Conservation (phyloP, 2,797 vertebrate species). For the Urosaurus nigricauda region DNA sequence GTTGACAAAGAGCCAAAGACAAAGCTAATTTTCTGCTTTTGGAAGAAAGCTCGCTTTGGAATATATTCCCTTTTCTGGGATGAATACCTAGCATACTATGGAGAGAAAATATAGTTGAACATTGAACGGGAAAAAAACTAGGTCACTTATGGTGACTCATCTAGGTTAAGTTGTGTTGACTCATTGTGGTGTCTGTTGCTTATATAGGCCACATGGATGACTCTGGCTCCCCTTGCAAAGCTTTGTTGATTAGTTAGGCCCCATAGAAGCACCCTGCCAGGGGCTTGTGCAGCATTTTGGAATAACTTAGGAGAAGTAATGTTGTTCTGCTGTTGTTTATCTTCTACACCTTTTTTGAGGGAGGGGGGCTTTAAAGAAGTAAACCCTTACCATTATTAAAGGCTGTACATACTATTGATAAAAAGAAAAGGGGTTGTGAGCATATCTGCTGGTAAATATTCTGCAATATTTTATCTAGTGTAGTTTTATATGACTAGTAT, state of each 20-base stretch:
- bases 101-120: neutral
- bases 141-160: constrained; percentile 59
- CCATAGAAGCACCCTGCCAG: neutral
- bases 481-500: neutral
- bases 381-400: neutral
- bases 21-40: neutral
- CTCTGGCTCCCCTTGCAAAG: constrained; percentile 39
- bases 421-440: neutral
- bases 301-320: neutral
- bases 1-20: neutral
- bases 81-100: neutral
- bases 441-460: neutral
- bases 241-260: neutral
- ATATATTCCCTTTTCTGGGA: neutral
- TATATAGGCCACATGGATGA: constrained; percentile 12
- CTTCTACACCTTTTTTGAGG: no score
- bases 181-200: constrained; percentile 52
- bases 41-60: neutral
- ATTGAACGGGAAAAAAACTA: constrained; percentile 45
- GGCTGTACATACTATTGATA: neutral
- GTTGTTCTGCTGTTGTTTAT: no score
- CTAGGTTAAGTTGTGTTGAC: constrained; percentile 58
- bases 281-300: neutral
- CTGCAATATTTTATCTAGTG: neutral
- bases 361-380: neutral